Base-by-base conservation (phyloP, 2,888 invertebrate genomes). In the Mechanitis messenoides region DNA sequence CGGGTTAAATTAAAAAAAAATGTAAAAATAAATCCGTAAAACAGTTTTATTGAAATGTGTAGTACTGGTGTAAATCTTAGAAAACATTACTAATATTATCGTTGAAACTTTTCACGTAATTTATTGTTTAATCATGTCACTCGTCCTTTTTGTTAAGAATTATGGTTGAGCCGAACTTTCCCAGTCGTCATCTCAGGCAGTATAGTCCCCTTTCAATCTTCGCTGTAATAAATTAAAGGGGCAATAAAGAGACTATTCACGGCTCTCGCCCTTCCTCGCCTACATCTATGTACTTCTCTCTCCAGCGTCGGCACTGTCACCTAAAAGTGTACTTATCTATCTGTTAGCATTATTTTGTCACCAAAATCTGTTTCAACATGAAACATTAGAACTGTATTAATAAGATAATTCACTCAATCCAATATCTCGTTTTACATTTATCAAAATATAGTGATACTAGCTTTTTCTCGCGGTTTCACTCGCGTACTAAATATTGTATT, bases 161-260 rank as follows among this genome's bases (percentile, higher is more conserved):
- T 56, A 20, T 50, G 42, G 42, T 42, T 31, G 50, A 9, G 31
- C 9, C 50, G 50, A 50, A 50, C 50, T 31, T 31, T 50, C 50
- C 50, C 31, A 50, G 28, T 47, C 47, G 20, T 31, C 50, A 50
- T 50, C 50, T 70, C 77, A 76, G 78, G 79, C 79, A 74, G 73
- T 74, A 72, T 73, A 75, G 80, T 83, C 89, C 89, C 89, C 89
- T 87, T 89, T 88, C 89, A 89, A 89, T 90, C 89, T 87, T 79
- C 85, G 71, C 74, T 76, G 83, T 79, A 87, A 89, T 90, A 90
- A 89, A 89, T 88, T 89, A 87, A 84, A 85, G 87, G 87, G 84
- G 83, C 82, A 84, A 83, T 84, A 85, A 86, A 85, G 81, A 79
- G 76, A 70, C 73, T 72, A 76, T 73, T 75, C 76, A 59, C 61